Evolutionary conservation across 2,797 vertebrate genomes (phyloP).

Genomic region (Pantherophis alleghaniensis): DNA sequence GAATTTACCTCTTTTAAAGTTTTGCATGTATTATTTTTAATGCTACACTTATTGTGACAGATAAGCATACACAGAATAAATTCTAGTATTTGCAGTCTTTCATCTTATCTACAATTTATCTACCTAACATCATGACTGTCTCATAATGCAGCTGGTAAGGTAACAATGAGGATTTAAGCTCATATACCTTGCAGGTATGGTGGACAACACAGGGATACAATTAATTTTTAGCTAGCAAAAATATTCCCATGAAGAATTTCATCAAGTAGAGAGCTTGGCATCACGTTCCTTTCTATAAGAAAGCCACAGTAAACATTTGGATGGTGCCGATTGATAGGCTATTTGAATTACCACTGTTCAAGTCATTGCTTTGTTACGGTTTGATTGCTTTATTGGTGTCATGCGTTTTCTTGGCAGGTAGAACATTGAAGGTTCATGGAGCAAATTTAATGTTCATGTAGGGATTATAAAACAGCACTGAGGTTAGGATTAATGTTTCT

Average conservation of each 20-base stretch:
- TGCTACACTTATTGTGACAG: not conserved
- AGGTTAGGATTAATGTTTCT: not conserved
- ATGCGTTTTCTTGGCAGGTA: not conserved
- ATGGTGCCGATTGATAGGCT: not conserved
- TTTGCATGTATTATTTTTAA: not conserved
- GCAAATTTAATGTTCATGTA: slow-evolving; percentile 6
- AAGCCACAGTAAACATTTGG: not conserved
- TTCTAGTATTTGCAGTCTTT: not conserved
- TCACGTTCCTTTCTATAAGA: not conserved
- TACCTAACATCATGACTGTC: not conserved
- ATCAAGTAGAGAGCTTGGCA: not conserved
- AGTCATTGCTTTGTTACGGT: not conserved
- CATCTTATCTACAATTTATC: not conserved
- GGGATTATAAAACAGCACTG: not conserved
- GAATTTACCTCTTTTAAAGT: not conserved
- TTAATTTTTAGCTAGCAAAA: slow-evolving; percentile 7
- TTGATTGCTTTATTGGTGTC: not conserved
- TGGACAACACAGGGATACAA: not conserved
- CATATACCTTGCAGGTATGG: not conserved
- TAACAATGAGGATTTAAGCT: not conserved
- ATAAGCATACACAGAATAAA: not conserved
- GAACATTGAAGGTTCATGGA: not conserved
- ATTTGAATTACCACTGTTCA: not conserved
- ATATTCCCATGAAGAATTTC: not conserved
- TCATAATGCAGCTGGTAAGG: not conserved